Conservation (phyloP, 2,888 invertebrate genomes). For the Rhogogaster chlorosoma region DNA sequence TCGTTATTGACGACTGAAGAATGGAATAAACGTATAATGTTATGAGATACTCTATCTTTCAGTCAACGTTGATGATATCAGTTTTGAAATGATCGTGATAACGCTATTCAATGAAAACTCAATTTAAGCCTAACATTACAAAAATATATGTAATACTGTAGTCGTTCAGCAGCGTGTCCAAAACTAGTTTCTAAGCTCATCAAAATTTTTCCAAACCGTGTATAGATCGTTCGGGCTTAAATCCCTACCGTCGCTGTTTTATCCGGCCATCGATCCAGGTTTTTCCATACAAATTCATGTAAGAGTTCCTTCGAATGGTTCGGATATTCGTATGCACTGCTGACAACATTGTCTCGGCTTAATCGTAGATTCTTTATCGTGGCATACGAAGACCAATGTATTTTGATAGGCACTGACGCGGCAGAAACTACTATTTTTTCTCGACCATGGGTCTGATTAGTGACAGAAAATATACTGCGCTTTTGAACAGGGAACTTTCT, state of each 20-base stretch:
- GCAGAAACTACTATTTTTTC: background rate
- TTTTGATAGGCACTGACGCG: background rate
- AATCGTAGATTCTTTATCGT: conserved; percentile 17
- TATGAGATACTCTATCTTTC: background rate
- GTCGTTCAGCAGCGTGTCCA: background rate
- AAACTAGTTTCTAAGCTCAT: background rate
- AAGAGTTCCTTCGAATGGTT: conserved; percentile 48
- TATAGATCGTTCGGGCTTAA: background rate
- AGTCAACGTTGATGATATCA: background rate
- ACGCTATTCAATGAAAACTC: background rate
- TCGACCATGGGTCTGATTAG: background rate
- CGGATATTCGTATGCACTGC: conserved; percentile 56
- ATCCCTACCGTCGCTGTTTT: conserved; percentile 80
- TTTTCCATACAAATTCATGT: conserved; percentile 83
- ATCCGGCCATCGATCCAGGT: conserved; percentile 83
- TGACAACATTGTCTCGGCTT: conserved; percentile 37
- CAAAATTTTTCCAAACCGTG: background rate
- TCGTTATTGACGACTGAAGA: background rate
- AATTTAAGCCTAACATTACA: background rate
- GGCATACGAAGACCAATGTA: background rate
- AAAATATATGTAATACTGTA: background rate
- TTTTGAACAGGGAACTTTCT: background rate
- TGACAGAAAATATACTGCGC: background rate
- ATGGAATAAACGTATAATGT: background rate
- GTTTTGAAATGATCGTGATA: background rate